A percentile compares a stretch with the other conserved stretches of the same genome.
Evolutionary conservation across 1,140 invertebrate species (phyloP).

Genomic region (Magallana gigas): DNA sequence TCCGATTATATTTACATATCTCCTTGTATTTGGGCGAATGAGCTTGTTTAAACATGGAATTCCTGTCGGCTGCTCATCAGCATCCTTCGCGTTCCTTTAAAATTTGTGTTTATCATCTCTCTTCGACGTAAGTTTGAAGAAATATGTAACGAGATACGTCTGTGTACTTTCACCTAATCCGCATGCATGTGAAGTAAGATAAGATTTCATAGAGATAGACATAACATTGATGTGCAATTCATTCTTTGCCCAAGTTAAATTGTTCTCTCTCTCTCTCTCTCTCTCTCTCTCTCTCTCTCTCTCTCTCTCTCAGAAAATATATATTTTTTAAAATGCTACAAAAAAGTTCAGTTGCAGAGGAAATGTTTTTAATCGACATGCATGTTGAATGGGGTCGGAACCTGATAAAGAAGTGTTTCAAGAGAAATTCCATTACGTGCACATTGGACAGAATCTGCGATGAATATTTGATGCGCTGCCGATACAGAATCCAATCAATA

Average conservation of each 20-base stretch:
- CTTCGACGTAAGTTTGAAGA: background rate
- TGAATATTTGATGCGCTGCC: conserved; percentile 23
- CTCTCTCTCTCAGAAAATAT: too few relatives aligned
- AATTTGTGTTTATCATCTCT: conserved; percentile 5
- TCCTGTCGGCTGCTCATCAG: conserved; percentile 3
- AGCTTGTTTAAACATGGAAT: background rate
- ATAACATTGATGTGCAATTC: background rate
- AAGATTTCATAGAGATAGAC: conserved; percentile 4
- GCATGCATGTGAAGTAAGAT: background rate
- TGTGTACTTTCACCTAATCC: conserved; percentile 31
- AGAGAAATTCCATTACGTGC: too few relatives aligned
- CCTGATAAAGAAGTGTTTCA: too few relatives aligned
- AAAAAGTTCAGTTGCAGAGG: too few relatives aligned
- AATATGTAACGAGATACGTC: background rate
- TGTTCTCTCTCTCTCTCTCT: too few relatives aligned
- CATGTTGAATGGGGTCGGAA: too few relatives aligned
- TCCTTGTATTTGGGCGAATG: background rate
- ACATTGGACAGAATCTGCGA: background rate
- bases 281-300: too few relatives aligned
- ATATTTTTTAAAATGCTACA: too few relatives aligned
- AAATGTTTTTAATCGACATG: too few relatives aligned
- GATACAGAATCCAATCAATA: background rate
- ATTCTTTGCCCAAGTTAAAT: too few relatives aligned
- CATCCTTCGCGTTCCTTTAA: conserved; percentile 11
- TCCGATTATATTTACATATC: background rate